These are phyloP conservation scores for Octopus bimaculoides DNA, from an alignment of 1,140 invertebrate species.

Conservation along the genomic window DNA sequence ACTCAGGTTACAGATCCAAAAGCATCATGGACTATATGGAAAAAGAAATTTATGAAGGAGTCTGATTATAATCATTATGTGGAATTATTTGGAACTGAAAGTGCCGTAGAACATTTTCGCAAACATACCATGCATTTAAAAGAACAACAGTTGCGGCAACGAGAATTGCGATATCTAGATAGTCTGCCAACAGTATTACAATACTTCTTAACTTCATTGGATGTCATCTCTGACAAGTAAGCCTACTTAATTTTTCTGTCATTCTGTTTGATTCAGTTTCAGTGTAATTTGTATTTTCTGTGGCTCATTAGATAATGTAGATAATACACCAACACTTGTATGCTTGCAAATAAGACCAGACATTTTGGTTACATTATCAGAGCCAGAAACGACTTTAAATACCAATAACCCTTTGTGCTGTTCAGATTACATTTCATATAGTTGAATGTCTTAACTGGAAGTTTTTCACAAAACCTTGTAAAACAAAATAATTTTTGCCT, in stretches of 20 bases:
- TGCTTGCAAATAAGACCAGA: too few relatives aligned
- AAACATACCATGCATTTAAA: constrained; percentile 81
- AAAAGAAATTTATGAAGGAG: constrained; percentile 81
- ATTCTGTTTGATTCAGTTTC: background rate
- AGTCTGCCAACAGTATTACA: constrained; percentile 77
- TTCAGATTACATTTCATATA: too few relatives aligned
- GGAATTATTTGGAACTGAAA: constrained; percentile 84
- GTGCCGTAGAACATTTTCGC: constrained; percentile 76
- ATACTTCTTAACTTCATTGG: constrained; percentile 79
- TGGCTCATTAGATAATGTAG: too few relatives aligned
- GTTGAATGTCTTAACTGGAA: too few relatives aligned
- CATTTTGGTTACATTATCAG: too few relatives aligned
- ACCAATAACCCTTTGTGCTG: too few relatives aligned
- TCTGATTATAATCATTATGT: constrained; percentile 89
- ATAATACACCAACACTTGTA: too few relatives aligned
- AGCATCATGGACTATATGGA: constrained; percentile 80
- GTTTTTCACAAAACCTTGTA: too few relatives aligned
- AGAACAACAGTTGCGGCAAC: constrained; percentile 79
- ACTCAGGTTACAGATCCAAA: constrained; percentile 71
- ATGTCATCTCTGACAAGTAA: constrained; percentile 73
- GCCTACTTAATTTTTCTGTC: constrained; percentile 22
- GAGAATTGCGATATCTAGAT: constrained; percentile 78
- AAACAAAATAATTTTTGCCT: too few relatives aligned
- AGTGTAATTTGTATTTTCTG: too few relatives aligned
- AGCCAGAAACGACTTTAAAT: too few relatives aligned